Percentiles rank a stretch among this genome's conserved stretches.
Conservation (phyloP, 2,888 invertebrate genomes). For the Pelosia muscerda region DNA sequence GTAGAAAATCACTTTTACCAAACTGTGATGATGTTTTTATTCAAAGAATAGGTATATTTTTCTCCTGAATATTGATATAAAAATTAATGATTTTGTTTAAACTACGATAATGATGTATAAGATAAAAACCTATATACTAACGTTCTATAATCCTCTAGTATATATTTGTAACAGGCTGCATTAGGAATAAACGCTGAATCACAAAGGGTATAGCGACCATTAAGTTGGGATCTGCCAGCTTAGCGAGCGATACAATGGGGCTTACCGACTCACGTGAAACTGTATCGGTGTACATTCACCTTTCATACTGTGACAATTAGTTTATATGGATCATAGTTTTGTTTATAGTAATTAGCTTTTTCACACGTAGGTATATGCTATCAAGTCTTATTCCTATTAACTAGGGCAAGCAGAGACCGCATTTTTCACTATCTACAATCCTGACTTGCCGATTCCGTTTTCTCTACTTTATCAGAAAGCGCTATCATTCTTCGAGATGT, state of each 20-base stretch:
- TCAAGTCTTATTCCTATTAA: not conserved
- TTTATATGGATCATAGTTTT: not conserved
- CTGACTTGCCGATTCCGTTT: no score
- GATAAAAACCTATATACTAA: not conserved
- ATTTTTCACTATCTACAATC: not conserved
- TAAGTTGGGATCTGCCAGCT: slow-evolving; percentile 60
- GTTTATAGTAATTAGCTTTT: not conserved
- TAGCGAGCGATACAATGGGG: slow-evolving; percentile 56
- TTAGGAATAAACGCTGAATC: slow-evolving; percentile 45
- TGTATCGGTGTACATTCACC: slow-evolving; percentile 30
- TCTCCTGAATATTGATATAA: not conserved
- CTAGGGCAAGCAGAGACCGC: not conserved
- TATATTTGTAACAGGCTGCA: slow-evolving; percentile 20
- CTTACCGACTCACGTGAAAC: slow-evolving; percentile 47
- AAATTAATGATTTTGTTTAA: not conserved
- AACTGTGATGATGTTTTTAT: not conserved
- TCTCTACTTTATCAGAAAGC: no score
- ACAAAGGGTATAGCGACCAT: slow-evolving; percentile 58
- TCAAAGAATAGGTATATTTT: not conserved
- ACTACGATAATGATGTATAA: not conserved
- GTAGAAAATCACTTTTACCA: not conserved
- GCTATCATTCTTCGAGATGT: not conserved
- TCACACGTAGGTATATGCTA: not conserved
- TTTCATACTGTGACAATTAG: slow-evolving; percentile 12
- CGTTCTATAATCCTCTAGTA: not conserved